Conservation (phyloP, 2,113 vertebrate genomes). For the Hemiprocne comata region DNA sequence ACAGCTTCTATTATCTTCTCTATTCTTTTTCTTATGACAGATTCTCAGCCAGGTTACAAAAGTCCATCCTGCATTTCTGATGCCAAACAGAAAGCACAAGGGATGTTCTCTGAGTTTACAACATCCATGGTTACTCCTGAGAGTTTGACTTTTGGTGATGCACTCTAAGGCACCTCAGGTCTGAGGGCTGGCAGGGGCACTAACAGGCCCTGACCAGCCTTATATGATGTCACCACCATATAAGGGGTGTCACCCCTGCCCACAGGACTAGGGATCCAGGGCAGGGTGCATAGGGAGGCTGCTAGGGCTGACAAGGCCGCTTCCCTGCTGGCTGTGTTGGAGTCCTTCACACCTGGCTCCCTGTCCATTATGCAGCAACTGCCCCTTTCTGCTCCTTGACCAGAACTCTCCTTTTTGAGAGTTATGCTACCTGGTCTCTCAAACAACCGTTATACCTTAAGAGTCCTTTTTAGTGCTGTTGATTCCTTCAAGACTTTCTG, state of each 20-base stretch:
- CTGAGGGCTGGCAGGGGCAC: not conserved
- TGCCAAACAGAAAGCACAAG: not conserved
- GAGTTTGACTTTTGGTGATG: not conserved
- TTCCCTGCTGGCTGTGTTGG: accelerated
- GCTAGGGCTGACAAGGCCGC: accelerated
- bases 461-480: not conserved
- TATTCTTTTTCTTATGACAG: not conserved
- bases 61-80: not conserved
- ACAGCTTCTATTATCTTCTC: not conserved
- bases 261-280: not conserved
- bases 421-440: not conserved
- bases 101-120: not conserved
- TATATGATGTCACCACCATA: not conserved
- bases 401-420: not conserved
- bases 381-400: not conserved
- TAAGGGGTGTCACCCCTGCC: not conserved
- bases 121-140: not conserved
- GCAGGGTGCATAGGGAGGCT: not conserved
- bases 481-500: not conserved
- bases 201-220: not conserved
- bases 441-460: not conserved
- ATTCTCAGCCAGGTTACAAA: not conserved
- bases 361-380: not conserved
- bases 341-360: not conserved
- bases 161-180: not conserved